Evolutionary conservation across 2,113 vertebrate species (phyloP).

Genomic region (Barnardius zonarius): DNA sequence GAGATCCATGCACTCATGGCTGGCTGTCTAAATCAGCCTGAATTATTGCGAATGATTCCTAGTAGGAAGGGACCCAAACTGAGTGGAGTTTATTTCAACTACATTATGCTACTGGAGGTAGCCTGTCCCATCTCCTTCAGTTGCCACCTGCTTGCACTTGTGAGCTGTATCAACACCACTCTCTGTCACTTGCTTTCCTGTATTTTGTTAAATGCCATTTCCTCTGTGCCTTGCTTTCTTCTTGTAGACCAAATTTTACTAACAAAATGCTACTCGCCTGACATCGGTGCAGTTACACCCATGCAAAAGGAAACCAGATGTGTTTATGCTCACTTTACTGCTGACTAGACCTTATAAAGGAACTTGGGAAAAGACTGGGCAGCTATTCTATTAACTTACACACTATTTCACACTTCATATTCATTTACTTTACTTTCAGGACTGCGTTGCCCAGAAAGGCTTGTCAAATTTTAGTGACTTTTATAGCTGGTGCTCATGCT

Average conservation of each 20-base stretch:
- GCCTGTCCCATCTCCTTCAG: neutral
- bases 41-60: neutral
- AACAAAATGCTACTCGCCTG: neutral
- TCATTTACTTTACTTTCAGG: slow-evolving; percentile 1
- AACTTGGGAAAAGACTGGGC: neutral
- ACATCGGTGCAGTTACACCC: neutral
- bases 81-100: neutral
- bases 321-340: neutral
- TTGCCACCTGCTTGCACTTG: neutral
- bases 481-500: neutral
- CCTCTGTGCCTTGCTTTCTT: neutral
- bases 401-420: neutral
- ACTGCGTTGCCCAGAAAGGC: neutral
- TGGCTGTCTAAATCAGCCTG: neutral
- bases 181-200: neutral
- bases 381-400: neutral
- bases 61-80: neutral
- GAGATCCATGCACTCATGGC: neutral
- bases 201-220: neutral
- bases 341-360: neutral
- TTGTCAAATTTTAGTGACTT: slow-evolving; percentile 25
- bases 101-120: neutral
- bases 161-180: neutral
- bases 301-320: neutral
- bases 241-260: neutral